phyloP scores from a whole-genome alignment of 2,797 vertebrate genomes.

The Characodon lateralis region DNA sequence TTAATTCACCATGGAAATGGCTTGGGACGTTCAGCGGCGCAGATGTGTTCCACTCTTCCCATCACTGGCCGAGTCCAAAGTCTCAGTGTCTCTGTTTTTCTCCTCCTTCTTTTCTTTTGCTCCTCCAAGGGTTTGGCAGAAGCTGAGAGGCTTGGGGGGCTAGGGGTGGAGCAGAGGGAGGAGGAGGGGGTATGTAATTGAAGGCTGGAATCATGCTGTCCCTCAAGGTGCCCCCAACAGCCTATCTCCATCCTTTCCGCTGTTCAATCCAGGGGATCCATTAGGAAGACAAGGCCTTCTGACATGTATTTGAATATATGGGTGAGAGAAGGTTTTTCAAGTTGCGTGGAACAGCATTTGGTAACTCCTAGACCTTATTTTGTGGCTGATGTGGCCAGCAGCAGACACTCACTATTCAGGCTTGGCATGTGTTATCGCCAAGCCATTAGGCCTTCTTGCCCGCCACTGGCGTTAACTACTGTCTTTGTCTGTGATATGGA shows the following conservation, averaged over 20 bases:
- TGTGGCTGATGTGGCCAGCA: constrained; percentile 68
- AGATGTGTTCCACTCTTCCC: constrained; percentile 91
- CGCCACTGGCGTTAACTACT: constrained; percentile 80
- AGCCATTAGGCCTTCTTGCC: constrained; percentile 78
- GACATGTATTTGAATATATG: constrained; percentile 86
- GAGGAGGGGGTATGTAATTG: constrained; percentile 79
- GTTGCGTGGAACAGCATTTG: constrained; percentile 77
- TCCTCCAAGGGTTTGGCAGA: constrained; percentile 87
- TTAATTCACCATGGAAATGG: constrained; percentile 99
- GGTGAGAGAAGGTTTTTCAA: constrained; percentile 71
- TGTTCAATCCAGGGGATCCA: constrained; percentile 84
- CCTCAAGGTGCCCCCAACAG: constrained; percentile 89
- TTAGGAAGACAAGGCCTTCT: constrained; percentile 69
- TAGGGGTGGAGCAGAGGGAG: constrained; percentile 72
- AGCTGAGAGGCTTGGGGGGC: constrained; percentile 77
- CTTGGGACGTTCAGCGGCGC: constrained; percentile 90
- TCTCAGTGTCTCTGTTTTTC: constrained; percentile 74
- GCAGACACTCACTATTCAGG: constrained; percentile 73
- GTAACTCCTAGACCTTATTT: constrained; percentile 63
- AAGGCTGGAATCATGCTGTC: constrained; percentile 87
- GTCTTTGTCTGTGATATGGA: constrained; percentile 86
- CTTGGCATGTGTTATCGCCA: constrained; percentile 76
- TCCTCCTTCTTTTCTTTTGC: constrained; percentile 76
- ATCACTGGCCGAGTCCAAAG: constrained; percentile 74
- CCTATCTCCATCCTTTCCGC: constrained; percentile 85